Evolutionary conservation across 2,888 invertebrate genomes (phyloP).

Genomic region (Gymnoscelis rufifasciata): DNA sequence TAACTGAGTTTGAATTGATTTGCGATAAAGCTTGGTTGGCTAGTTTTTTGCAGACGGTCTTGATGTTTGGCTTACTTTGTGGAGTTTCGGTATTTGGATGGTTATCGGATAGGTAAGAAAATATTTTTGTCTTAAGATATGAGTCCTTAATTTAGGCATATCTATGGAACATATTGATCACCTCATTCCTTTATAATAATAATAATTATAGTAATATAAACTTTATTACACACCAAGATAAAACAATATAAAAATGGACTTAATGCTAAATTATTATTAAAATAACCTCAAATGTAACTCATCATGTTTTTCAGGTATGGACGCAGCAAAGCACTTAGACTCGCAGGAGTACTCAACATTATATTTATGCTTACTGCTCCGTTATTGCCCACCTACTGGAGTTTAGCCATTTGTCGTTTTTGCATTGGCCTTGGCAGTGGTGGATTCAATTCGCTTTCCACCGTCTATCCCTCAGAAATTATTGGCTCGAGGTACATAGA

Average conservation of each 20-base stretch:
- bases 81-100: constrained; percentile 50
- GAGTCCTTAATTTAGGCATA: neutral
- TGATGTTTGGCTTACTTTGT: constrained; percentile 49
- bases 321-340: constrained; percentile 79
- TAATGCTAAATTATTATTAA: too few species aligned
- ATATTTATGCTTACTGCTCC: constrained; percentile 81
- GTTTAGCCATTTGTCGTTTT: constrained; percentile 81
- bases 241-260: too few species aligned
- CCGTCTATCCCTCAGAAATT: constrained; percentile 77
- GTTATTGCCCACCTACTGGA: constrained; percentile 76
- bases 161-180: too few species aligned
- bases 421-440: constrained; percentile 84
- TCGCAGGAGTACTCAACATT: constrained; percentile 82
- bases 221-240: too few species aligned
- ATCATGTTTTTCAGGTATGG: constrained; percentile 44
- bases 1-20: constrained; percentile 46
- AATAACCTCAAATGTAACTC: too few species aligned
- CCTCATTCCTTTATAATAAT: too few species aligned
- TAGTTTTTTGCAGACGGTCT: constrained; percentile 45
- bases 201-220: too few species aligned
- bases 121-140: too few species aligned
- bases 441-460: constrained; percentile 81
- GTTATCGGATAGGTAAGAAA: constrained; percentile 53
- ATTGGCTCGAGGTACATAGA: constrained; percentile 73
- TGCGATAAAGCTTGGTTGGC: constrained; percentile 50